Evolutionary conservation across 2,888 invertebrate genomes (phyloP), one percentile per base, ranked within the genome.

Genomic region (Oligia latruncula): DNA sequence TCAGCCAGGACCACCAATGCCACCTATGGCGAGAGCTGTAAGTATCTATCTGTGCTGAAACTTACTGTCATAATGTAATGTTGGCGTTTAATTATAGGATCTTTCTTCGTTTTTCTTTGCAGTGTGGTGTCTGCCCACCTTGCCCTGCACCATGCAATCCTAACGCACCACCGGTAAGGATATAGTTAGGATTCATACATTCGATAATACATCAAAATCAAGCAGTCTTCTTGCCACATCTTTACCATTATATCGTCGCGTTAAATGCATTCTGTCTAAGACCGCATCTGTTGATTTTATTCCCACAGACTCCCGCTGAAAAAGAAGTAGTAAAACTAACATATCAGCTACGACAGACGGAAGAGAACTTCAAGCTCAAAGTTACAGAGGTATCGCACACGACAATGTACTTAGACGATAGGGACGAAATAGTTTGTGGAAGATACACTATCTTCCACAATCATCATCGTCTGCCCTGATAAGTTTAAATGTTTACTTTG

Each of bases 291-390:
- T 35, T 17, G 2, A 43, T 71, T 35, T 77, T 68, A 35, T 80
- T 70, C 66, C 68, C 81, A 9, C 87, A 96, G 95, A 96, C 95
- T 15, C 96, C 96, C 0, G 95, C 96, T 0, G 97, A 97, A 86
- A 97, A 95, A 86, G 97, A 98, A 93, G 95, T 97, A 6, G 95
- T 97, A 49, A 97, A 97, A 91, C 92, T 98, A 17, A 95, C 97
- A 40, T 97, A 98, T 82, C 97, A 98, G 90, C 97, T 98, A 79
- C 95, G 95, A 17, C 96, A 97, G 80, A 97, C 98, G 0, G 98
- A 98, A 92, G 98, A 98, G 87, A 98, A 97, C 90, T 98, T 97
- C 91, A 98, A 98, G 88, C 97, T 96, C 1, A 98, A 98, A 96
- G 95, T 98, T 20, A 97, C 97, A 13, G 98, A 98, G 96, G 98